Percentiles rank a stretch among this genome's conserved stretches.
phyloP scores from a whole-genome alignment of 2,888 invertebrate genomes.

The Chesias legatella region DNA sequence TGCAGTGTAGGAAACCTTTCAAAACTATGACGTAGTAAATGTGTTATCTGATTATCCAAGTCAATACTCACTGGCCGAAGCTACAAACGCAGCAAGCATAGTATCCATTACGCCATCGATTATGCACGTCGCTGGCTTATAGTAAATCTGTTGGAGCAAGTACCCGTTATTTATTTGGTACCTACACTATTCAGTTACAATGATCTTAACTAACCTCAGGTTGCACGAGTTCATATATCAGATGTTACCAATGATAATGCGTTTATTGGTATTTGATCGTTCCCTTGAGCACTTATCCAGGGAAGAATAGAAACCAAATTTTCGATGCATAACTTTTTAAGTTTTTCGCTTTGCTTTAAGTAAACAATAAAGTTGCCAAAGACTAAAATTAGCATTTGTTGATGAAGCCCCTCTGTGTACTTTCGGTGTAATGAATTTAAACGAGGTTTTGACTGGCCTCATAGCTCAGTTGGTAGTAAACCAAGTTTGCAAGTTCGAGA shows the following conservation, averaged over 20 bases:
- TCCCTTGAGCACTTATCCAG: too few species aligned
- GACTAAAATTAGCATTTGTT: too few species aligned
- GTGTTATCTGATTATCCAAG: neutral
- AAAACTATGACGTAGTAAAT: neutral
- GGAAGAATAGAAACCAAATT: too few species aligned
- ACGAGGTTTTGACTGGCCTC: too few species aligned
- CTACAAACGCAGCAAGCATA: conserved; percentile 68
- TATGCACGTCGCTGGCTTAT: conserved; percentile 75
- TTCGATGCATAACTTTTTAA: too few species aligned
- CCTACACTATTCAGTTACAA: conserved; percentile 33
- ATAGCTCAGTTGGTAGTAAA: too few species aligned
- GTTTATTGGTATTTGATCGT: neutral
- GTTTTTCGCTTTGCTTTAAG: too few species aligned
- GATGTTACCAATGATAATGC: conserved; percentile 3
- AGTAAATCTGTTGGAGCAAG: conserved; percentile 60
- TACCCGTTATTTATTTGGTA: conserved; percentile 30
- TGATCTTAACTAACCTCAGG: conserved; percentile 26
- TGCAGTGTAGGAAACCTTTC: too few species aligned
- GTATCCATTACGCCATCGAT: conserved; percentile 76
- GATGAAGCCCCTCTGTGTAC: too few species aligned
- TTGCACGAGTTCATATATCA: conserved; percentile 10
- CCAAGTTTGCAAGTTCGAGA: too few species aligned
- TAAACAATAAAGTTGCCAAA: too few species aligned
- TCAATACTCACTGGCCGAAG: conserved; percentile 60
- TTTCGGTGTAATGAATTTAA: too few species aligned